Evolutionary conservation across 2,113 vertebrate genomes (phyloP), one percentile per base, ranked within the genome.

Genomic region (Turnix velox): DNA sequence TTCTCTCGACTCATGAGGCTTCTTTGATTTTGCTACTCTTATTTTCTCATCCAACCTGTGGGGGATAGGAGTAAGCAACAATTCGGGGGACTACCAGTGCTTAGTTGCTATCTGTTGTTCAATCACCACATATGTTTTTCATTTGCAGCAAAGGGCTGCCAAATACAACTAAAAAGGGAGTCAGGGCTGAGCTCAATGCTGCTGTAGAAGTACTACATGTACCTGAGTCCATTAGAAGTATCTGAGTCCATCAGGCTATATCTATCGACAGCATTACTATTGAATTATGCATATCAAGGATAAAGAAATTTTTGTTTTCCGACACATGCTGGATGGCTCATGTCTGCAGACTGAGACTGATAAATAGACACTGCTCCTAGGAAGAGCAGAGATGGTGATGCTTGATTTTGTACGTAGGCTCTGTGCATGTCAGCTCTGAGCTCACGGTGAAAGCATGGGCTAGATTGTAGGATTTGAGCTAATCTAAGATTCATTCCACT

Each of bases 401-500:
- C 5, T 63, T 31, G 10, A 35, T 27, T 10, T 4, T 15, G 4
- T 22, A 12, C 6, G 7, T 14, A 1, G 3, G 22, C 6, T 78
- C 3, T 15, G 0, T 39, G 10, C 0, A 3, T 17, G 3, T 5
- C 40, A 48, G 11, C 25, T 69, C 25, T 66, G 57, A 74, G 51
- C 18, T 54, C 8, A 9, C 15, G 15, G 12, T 46, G 6, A 22
- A 30, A 24, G 7, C 7, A 30, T 17, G 6, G 3, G 6, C 67
- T 13, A 48, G 7, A 33, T 69, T 65, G 84, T 45, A 65, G 22
- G 7, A 18, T 37, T 48, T 52, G 33, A 79, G 7, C 33, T 54
- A 82, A 66, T 9, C 23, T 45, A 55, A 37, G 9, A 57, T 31
- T 65, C 0, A 0, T 55, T 57, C 4, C 6, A 49, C 10, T 3